Evolutionary conservation across 2,888 invertebrate species (phyloP).

Genomic region (Megastigmus dorsalis): DNA sequence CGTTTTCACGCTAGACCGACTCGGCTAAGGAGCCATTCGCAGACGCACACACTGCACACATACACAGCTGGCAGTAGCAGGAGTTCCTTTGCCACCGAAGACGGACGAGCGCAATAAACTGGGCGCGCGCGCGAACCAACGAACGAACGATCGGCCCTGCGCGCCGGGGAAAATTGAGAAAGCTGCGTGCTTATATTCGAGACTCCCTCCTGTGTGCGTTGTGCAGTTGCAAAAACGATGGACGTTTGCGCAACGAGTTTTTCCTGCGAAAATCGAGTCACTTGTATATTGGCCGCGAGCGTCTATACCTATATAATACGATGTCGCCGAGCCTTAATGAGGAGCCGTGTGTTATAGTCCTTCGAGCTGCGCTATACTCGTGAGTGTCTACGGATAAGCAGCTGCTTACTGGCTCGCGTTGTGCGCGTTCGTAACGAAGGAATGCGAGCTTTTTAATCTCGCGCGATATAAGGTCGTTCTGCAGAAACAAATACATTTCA

Average conservation of each 20-base stretch:
- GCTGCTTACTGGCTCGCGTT: no score
- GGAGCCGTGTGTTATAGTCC: no score
- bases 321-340: no score
- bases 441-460: no score
- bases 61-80: background rate
- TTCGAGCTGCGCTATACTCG: no score
- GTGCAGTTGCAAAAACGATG: background rate
- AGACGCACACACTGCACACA: background rate
- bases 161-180: slow-evolving; percentile 40
- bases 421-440: no score
- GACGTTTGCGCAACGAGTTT: slow-evolving; percentile 34
- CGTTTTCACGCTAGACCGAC: slow-evolving; percentile 53
- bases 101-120: slow-evolving; percentile 41
- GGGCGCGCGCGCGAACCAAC: slow-evolving; percentile 31
- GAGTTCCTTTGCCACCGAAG: background rate
- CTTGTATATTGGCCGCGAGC: background rate
- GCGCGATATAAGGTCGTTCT: no score
- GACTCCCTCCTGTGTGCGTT: no score
- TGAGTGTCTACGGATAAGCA: no score
- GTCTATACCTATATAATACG: background rate
- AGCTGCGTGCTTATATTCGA: slow-evolving; percentile 10
- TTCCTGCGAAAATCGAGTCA: slow-evolving; percentile 46
- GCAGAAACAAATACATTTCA: no score
- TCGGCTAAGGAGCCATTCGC: slow-evolving; percentile 34
- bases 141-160: background rate